phyloP scores from a whole-genome alignment of 2,797 vertebrate species.

The Kryptolebias ocellatus region DNA sequence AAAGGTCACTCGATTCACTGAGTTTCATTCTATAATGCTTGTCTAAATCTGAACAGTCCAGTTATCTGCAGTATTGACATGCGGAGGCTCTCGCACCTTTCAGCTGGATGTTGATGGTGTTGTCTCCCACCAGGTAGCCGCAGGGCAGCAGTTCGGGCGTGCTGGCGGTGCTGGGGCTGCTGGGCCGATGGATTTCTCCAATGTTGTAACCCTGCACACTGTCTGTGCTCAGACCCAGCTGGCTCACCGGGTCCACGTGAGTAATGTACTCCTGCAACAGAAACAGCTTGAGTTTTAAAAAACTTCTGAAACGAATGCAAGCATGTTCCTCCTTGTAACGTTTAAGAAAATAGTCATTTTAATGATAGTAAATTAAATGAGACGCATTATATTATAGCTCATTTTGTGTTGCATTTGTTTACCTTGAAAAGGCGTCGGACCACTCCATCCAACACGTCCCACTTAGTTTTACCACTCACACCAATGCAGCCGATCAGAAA shows the following conservation, averaged over 20 bases:
- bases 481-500: constrained; percentile 98
- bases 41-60: background rate
- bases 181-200: constrained; percentile 88
- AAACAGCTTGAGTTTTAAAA: background rate
- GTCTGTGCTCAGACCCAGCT: constrained; percentile 93
- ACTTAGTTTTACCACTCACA: constrained; percentile 97
- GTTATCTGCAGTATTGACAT: background rate
- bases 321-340: too few species aligned
- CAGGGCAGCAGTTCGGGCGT: constrained; percentile 95
- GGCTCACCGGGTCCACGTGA: constrained; percentile 91
- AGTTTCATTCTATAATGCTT: too few species aligned
- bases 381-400: too few species aligned
- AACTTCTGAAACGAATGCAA: too few species aligned
- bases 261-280: constrained; percentile 92
- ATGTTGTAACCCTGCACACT: constrained; percentile 95
- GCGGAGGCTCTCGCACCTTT: constrained; percentile 83
- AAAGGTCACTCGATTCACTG: background rate
- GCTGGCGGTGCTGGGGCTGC: constrained; percentile 70
- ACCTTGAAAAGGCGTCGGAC: constrained; percentile 96
- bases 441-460: constrained; percentile 97
- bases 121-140: constrained; percentile 97
- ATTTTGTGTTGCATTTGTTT: constrained; percentile 4
- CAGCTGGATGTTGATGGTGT: constrained; percentile 91
- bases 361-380: too few species aligned
- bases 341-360: too few species aligned